Base-by-base conservation (phyloP, 2,888 invertebrate species). In the Mechanitis messenoides region DNA sequence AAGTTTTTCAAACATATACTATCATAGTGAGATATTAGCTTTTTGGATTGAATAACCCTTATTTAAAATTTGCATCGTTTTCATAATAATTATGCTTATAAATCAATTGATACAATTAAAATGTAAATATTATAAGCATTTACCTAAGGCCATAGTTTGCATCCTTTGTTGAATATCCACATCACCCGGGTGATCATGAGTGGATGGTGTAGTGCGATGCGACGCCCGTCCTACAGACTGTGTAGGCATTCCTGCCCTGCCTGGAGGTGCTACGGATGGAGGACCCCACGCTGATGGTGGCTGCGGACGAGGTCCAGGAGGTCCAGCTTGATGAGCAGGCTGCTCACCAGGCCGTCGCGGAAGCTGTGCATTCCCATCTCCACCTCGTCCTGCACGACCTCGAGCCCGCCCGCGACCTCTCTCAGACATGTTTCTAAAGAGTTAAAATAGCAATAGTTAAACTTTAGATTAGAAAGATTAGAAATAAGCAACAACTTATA, bases 261-360 rank as follows among this genome's bases (percentile, higher is more conserved):
- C 80, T 0, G 84, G 81, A 1, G 85, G 83, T 0, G 79, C 79
- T 0, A 75, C 78, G 0, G 80, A 61, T 0, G 87, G 87, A 12
- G 85, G 79, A 1, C 83, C 87, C 87, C 88, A 89, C 0, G 88
- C 84, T 0, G 82, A 76, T 0, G 87, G 85, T 3, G 86, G 86
- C 64, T 84, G 85, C 2, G 86, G 85, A 0, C 85, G 79, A 1
- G 85, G 85, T 0, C 75, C 74, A 2, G 72, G 64, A 4, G 70
- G 71, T 33, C 69, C 69, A 20, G 68, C 70, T 9, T 50, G 50
- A 7, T 28, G 28, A 50, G 50, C 3, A 11, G 59, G 68, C 45
- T 66, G 68, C 58, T 77, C 76, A 5, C 74, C 74, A 11, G 71
- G 76, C 11, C 75, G 73, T 0, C 77, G 73, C 2, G 77, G 76